Evolutionary conservation across 2,113 vertebrate species (phyloP), one percentile per base, ranked within the genome.

Genomic region (Carollia perspicillata): DNA sequence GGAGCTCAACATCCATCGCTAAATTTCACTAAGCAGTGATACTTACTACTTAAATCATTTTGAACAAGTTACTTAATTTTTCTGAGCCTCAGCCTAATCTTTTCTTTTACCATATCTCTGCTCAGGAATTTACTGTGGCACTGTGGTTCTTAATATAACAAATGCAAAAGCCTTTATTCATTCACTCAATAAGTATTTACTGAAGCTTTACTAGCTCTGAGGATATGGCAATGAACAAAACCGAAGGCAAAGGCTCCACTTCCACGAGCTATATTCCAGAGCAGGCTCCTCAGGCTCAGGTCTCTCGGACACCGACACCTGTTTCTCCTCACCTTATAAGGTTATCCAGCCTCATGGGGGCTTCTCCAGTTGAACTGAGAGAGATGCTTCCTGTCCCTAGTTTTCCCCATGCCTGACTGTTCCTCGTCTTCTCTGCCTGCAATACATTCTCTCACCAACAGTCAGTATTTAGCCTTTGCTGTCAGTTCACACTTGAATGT

Each of bases 141-240:
- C n/a, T 33, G n/a, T 79, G 44, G 65, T 37, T 51, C 37, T 42
- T 84, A 80, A 30, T 28, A n/a, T 40, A 69, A 65, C 6, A 90
- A 90, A 84, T 95, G 8, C 17, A 78, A 95, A 86, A 69, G 35
- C 14, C 33, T 71, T 86, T 44, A 28, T 44, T 84, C 63, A 83
- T 68, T 96, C 28, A 49, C 44, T 96, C 33, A 63, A 20, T 90
- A 60, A 94, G 35, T 60, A 88, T 90, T 72, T 88, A 80, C 9
- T 42, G 22, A 53, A 37, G 23, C 3, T 22, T 42, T 63, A 12
- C 40, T 44, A 55, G 18, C 37, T 89, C 22, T 12, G 20, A 90
- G 47, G 72, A 40, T 47, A n/a, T 4, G 55, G 47, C 30, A 85
- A 18, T 23, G 55, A 66, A 75, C 18, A 78, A 77, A 77, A 55